Evolutionary conservation across 2,797 vertebrate genomes (phyloP).

Genomic region (Buphagus erythrorhynchus): DNA sequence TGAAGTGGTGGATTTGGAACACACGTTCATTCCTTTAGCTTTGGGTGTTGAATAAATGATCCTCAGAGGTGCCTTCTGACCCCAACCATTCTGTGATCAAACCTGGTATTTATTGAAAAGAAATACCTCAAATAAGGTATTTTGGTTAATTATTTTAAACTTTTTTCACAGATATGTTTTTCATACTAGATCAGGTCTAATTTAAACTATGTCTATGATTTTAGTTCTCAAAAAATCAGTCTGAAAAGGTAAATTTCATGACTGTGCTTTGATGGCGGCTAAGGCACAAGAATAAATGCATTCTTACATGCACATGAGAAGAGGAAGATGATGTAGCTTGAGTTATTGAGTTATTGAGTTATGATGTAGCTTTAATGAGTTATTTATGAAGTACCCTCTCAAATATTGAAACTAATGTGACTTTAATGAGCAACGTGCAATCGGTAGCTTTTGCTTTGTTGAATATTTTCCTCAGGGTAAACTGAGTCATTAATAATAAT

Average conservation of each 20-base stretch:
- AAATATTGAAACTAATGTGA: constrained; percentile 5
- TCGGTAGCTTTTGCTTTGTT: not conserved
- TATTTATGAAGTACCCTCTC: not conserved
- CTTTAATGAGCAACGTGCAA: constrained; percentile 7
- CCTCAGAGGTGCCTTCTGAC: not conserved
- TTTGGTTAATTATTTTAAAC: not conserved
- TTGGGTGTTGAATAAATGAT: not conserved
- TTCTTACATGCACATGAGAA: not conserved
- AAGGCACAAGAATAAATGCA: not conserved
- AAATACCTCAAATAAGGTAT: not conserved
- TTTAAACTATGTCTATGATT: not conserved
- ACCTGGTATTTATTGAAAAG: not conserved
- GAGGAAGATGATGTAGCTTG: not conserved
- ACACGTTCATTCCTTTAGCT: not conserved
- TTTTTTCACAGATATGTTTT: not conserved
- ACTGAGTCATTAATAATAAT: constrained; percentile 51
- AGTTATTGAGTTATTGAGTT: too few relatives aligned
- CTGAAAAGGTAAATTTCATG: not conserved
- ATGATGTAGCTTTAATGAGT: not conserved
- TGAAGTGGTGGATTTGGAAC: not conserved
- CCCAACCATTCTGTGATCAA: not conserved
- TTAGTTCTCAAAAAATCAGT: not conserved
- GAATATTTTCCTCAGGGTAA: constrained; percentile 9
- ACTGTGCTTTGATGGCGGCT: not conserved
- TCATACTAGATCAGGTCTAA: not conserved